Percentiles rank a stretch among this genome's conserved stretches.
Conservation (phyloP, 2,797 vertebrate species). For the Lepus townsendii region DNA sequence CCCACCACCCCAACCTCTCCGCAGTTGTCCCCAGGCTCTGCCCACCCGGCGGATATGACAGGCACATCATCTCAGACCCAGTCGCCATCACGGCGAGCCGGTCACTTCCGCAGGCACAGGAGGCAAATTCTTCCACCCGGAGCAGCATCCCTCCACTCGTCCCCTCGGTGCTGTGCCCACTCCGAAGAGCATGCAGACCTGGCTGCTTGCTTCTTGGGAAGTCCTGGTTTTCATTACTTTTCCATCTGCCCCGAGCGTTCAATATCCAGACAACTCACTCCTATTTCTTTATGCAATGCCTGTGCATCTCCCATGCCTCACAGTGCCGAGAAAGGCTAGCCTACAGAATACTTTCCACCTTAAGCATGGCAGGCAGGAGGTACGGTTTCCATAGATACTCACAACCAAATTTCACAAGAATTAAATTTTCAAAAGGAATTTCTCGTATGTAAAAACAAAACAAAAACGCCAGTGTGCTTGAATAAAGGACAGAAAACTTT, state of each 20-base stretch:
- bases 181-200: background rate
- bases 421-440: slow-evolving; percentile 68
- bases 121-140: background rate
- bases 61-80: background rate
- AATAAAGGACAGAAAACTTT: slow-evolving; percentile 35
- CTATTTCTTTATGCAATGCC: slow-evolving; percentile 24
- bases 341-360: slow-evolving; percentile 7
- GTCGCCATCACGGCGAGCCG: background rate
- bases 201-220: slow-evolving; percentile 23
- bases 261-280: slow-evolving; percentile 56
- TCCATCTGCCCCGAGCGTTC: slow-evolving; percentile 32
- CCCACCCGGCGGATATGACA: accelerated
- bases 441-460: background rate
- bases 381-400: slow-evolving; percentile 26
- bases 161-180: background rate
- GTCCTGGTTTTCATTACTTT: slow-evolving; percentile 38
- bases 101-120: background rate
- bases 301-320: background rate
- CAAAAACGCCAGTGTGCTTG: background rate
- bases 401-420: slow-evolving; percentile 63
- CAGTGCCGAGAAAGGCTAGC: background rate
- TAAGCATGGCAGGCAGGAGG: background rate
- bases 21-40: background rate
- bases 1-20: background rate
- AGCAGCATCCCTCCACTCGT: background rate